phyloP scores from a whole-genome alignment of 2,113 vertebrate species.

The Phaethornis superciliosus region DNA sequence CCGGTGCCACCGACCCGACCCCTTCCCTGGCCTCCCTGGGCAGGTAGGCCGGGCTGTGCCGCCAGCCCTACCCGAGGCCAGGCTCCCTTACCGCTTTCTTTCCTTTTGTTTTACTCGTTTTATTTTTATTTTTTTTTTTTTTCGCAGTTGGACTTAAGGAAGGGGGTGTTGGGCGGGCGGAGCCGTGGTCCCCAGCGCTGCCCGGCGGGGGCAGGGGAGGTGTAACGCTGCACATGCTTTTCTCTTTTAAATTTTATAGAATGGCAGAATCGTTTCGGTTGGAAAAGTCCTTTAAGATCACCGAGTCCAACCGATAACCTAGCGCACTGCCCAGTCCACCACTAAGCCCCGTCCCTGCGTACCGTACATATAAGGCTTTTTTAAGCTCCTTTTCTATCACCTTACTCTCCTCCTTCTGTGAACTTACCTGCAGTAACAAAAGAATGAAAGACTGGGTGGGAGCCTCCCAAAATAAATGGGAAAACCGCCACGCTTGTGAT shows the following conservation, averaged over 20 bases:
- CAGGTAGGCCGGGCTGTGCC: not conserved
- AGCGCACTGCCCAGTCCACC: too few species aligned
- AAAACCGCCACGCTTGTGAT: not conserved
- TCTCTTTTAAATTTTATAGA: too few species aligned
- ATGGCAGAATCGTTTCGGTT: too few species aligned
- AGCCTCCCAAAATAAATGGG: not conserved
- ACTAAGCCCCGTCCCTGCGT: too few species aligned
- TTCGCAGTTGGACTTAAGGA: not conserved
- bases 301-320: too few species aligned
- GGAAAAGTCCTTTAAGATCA: too few species aligned
- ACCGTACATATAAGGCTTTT: too few species aligned
- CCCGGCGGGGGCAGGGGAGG: not conserved
- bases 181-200: not conserved
- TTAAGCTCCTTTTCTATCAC: fast-evolving
- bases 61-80: not conserved
- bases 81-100: not conserved
- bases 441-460: not conserved
- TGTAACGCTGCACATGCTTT: too few species aligned
- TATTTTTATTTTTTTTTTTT: not conserved
- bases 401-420: not conserved
- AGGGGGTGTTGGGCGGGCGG: not conserved
- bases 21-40: not conserved
- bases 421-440: not conserved
- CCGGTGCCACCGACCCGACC: not conserved
- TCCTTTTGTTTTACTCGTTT: not conserved